phyloP scores from a whole-genome alignment of 2,797 vertebrate species.

The Numenius phaeopus region DNA sequence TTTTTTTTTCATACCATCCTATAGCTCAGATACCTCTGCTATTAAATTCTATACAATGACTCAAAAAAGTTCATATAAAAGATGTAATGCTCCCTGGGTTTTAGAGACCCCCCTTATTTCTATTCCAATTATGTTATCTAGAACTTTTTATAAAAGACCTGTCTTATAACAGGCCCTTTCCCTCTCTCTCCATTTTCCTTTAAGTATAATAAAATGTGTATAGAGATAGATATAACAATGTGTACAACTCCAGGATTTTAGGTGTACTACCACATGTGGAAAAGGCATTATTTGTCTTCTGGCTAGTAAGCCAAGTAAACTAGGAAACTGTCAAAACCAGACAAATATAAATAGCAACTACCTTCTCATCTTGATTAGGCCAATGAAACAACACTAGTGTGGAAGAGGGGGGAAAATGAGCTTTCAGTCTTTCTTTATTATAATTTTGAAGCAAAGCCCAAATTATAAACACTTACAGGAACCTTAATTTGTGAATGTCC shows the following conservation, averaged over 20 bases:
- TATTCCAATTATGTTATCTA: constrained; percentile 44
- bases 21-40: constrained; percentile 52
- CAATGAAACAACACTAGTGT: not conserved
- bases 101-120: constrained; percentile 58
- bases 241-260: not conserved
- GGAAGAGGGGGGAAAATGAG: not conserved
- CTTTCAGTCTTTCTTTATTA: not conserved
- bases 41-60: constrained; percentile 58
- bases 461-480: not conserved
- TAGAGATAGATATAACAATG: not conserved
- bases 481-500: not conserved
- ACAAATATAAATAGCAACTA: not conserved
- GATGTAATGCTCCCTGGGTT: constrained; percentile 37
- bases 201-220: not conserved
- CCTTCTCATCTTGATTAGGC: not conserved
- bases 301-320: not conserved
- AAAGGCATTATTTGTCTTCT: not conserved
- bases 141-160: constrained; percentile 41
- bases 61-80: constrained; percentile 57
- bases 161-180: not conserved
- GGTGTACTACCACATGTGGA: not conserved
- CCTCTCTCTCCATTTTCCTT: not conserved
- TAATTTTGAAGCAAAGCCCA: not conserved
- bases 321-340: not conserved
- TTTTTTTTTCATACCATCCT: not conserved